These are phyloP conservation scores for Ctenomys sociabilis DNA, from an alignment of 2,113 vertebrate species.

Conservation along the genomic window DNA sequence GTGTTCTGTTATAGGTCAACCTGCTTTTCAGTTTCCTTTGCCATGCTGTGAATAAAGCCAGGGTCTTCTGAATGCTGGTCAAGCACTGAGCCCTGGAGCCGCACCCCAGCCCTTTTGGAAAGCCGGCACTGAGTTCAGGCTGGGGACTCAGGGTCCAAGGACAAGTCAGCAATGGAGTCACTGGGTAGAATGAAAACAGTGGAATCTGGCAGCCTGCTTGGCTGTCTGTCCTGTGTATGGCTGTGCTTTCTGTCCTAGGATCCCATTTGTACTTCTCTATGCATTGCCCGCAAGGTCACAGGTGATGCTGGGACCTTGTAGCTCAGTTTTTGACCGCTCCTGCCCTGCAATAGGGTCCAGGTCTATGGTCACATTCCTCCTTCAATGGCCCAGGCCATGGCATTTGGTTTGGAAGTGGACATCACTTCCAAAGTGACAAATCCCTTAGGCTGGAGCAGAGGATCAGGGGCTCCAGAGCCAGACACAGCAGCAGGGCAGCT, in stretches of 20 bases:
- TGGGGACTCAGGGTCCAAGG: neutral
- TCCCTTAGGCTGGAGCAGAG: neutral
- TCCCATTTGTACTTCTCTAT: neutral
- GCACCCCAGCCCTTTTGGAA: neutral
- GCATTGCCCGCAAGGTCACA: neutral
- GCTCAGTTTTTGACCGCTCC: neutral
- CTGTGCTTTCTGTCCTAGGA: neutral
- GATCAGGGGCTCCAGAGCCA: neutral
- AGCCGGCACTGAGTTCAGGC: neutral
- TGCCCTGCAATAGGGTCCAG: neutral
- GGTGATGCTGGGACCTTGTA: neutral
- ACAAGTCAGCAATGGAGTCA: too few species aligned
- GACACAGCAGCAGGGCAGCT: neutral
- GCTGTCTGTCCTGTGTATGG: neutral
- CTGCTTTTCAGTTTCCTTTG: neutral
- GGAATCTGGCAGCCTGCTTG: neutral
- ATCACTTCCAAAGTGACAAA: rapidly evolving
- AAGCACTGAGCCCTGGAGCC: neutral
- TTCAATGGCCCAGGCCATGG: rapidly evolving
- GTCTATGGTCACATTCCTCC: neutral
- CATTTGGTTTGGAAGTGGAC: neutral
- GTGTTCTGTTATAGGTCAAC: neutral
- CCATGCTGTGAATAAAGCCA: neutral
- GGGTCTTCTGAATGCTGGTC: neutral
- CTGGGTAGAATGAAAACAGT: too few species aligned